Conservation (phyloP, 1,140 invertebrate genomes). For the Melitaea cinxia region DNA sequence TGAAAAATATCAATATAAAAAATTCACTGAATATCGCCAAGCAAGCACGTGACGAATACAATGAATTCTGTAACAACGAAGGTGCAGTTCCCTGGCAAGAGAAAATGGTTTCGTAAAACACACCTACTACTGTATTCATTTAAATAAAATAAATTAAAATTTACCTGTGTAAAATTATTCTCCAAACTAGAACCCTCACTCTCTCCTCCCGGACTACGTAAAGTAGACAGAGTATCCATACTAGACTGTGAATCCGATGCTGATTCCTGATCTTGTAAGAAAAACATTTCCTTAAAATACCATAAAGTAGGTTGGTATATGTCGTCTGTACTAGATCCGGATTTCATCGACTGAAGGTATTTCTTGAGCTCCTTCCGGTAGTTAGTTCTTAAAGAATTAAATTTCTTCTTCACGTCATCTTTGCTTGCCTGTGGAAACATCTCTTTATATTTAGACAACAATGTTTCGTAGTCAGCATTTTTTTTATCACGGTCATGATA, state of each 20-base stretch:
- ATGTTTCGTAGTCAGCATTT: conserved; percentile 20
- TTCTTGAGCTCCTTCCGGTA: conserved; percentile 36
- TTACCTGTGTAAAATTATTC: not conserved
- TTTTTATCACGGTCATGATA: conserved; percentile 30
- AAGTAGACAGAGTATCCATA: not conserved
- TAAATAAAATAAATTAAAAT: not conserved
- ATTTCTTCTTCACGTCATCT: conserved; percentile 31
- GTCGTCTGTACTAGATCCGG: conserved; percentile 4
- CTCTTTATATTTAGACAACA: conserved; percentile 26
- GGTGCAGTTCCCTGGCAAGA: no score
- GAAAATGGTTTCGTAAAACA: no score
- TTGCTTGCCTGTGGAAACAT: conserved; percentile 24
- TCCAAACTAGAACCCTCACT: not conserved
- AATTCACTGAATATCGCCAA: no score
- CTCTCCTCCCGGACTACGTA: conserved; percentile 1
- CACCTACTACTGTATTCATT: no score
- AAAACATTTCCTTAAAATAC: conserved; percentile 31
- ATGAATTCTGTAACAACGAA: no score
- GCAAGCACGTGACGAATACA: no score
- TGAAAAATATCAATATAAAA: not conserved
- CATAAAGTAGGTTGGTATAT: conserved; percentile 25
- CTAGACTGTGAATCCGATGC: conserved; percentile 2
- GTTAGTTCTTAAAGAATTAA: conserved; percentile 31
- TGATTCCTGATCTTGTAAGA: conserved; percentile 21
- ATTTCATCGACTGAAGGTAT: conserved; percentile 10